Evolutionary conservation across 2,797 vertebrate genomes (phyloP).

Genomic region (Tarsius wallacei): DNA sequence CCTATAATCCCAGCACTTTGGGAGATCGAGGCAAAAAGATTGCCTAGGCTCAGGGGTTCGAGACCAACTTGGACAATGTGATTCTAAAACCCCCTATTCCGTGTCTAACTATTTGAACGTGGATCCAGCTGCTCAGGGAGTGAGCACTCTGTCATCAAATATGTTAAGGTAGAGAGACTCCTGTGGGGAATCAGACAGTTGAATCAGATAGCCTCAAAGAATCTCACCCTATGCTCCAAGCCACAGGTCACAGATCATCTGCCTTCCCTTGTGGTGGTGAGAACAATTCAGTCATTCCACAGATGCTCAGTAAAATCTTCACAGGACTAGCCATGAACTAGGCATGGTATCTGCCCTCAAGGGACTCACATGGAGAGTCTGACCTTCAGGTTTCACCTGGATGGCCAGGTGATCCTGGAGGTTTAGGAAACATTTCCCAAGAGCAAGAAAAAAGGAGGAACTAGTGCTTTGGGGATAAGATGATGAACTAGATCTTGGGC

Average conservation of each 20-base stretch:
- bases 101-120: not conserved
- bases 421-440: not conserved
- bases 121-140: not conserved
- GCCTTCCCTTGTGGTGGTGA: constrained; percentile 20
- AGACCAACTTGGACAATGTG: not conserved
- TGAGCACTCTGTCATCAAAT: not conserved
- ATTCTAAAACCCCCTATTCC: not conserved
- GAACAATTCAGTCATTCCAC: not conserved
- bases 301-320: not conserved
- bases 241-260: not conserved
- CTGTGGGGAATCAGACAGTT: not conserved
- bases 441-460: not conserved
- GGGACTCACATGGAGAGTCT: not conserved
- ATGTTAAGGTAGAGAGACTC: rapidly evolving
- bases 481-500: not conserved
- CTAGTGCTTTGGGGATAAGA: not conserved
- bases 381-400: not conserved
- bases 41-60: no score
- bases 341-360: constrained; percentile 2
- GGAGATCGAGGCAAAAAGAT: no score
- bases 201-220: not conserved
- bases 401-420: not conserved
- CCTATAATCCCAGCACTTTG: no score
- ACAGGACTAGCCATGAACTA: not conserved
- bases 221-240: not conserved